Conservation (phyloP, 1,140 invertebrate species). For the Rhynchophorus ferrugineus region DNA sequence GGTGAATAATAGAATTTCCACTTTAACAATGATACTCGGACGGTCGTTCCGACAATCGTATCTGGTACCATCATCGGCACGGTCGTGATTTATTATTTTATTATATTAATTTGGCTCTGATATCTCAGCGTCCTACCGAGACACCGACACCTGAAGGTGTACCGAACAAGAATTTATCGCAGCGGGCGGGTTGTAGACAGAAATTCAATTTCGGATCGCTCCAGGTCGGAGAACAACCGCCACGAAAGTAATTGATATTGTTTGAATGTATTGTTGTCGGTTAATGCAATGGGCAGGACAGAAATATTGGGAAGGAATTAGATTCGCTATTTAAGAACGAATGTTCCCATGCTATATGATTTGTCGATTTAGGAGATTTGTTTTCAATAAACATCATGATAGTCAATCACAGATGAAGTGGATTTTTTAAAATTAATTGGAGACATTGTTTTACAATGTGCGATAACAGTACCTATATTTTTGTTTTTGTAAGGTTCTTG, state of each 20-base stretch:
- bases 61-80: conserved; percentile 10
- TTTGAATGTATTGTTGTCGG: no score
- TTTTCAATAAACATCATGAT: no score
- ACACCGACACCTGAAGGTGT: conserved; percentile 22
- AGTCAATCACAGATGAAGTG: no score
- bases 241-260: not conserved
- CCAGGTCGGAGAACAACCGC: not conserved
- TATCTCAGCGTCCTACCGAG: conserved; percentile 9
- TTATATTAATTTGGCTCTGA: conserved; percentile 22
- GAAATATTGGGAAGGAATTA: no score
- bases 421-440: no score
- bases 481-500: no score
- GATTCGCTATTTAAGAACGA: no score
- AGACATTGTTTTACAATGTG: no score
- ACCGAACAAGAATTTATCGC: conserved; percentile 21
- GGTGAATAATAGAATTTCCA: not conserved
- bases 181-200: conserved; percentile 18
- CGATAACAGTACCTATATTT: no score
- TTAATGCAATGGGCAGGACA: no score
- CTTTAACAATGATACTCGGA: not conserved
- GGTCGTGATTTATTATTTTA: conserved; percentile 24
- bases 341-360: no score
- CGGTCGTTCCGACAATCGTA: conserved; percentile 9
- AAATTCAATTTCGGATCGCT: conserved; percentile 19
- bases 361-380: no score